These are phyloP conservation scores for Ornithorhynchus anatinus DNA, from an alignment of 2,113 vertebrate genomes.

Conservation along the genomic window DNA sequence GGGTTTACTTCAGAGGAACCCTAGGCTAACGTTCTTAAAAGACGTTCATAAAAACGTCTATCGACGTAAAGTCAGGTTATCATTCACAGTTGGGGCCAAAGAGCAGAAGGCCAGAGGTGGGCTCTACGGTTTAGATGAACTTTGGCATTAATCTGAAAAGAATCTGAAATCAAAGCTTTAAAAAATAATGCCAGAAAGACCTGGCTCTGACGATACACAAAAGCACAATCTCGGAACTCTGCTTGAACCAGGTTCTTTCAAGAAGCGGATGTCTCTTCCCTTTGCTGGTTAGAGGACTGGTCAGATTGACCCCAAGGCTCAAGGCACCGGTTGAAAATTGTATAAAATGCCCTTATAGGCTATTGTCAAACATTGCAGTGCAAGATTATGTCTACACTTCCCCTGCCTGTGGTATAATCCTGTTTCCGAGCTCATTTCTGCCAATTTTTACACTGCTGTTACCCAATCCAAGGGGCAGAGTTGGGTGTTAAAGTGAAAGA, in stretches of 20 bases:
- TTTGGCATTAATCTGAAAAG: constrained; percentile 25
- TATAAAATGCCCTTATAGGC: background rate
- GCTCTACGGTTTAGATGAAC: too few relatives aligned
- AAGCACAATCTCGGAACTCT: constrained; percentile 5
- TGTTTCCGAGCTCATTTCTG: background rate
- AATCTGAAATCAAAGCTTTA: constrained; percentile 1
- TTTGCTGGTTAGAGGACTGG: constrained; percentile 10
- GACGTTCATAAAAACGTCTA: too few relatives aligned
- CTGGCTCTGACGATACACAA: constrained; percentile 2
- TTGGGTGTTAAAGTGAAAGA: too few relatives aligned
- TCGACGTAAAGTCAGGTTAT: too few relatives aligned
- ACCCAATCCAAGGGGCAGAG: too few relatives aligned
- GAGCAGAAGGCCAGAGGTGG: too few relatives aligned
- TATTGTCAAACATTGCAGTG: constrained; percentile 16
- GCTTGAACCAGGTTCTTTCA: background rate
- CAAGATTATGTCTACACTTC: background rate
- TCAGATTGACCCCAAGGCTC: background rate
- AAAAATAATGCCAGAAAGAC: constrained; percentile 22
- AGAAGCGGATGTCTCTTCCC: background rate
- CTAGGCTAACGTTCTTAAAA: too few relatives aligned
- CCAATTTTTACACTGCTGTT: background rate
- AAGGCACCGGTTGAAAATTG: constrained; percentile 1
- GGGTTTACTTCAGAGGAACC: too few relatives aligned
- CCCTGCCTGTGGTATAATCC: background rate
- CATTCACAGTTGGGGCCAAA: too few relatives aligned